These are phyloP conservation scores for Zalophus californianus DNA, from an alignment of 2,797 vertebrate genomes.

Conservation along the genomic window DNA sequence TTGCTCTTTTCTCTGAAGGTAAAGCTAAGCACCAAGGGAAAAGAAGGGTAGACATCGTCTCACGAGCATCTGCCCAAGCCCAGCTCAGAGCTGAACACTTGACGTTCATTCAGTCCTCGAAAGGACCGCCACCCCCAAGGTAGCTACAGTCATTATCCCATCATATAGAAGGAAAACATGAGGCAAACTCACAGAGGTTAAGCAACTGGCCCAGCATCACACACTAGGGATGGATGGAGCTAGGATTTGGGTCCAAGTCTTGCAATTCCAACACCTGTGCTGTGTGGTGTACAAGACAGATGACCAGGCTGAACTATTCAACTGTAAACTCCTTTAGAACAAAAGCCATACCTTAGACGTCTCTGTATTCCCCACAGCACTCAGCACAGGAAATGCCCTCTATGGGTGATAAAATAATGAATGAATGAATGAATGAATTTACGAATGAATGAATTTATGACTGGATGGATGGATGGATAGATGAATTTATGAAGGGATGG, in stretches of 20 bases:
- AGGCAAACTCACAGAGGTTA: not conserved
- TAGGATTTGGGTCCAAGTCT: not conserved
- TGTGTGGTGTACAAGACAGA: not conserved
- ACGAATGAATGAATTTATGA: too few species aligned
- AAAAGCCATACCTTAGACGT: not conserved
- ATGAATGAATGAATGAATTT: too few species aligned
- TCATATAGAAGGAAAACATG: not conserved
- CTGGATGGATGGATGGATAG: too few species aligned
- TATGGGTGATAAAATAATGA: not conserved
- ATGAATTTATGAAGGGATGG: too few species aligned
- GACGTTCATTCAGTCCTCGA: not conserved
- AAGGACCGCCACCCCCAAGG: not conserved
- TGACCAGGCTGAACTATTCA: not conserved
- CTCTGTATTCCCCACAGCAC: not conserved
- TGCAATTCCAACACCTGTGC: not conserved
- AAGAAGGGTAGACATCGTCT: not conserved
- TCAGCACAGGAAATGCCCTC: not conserved
- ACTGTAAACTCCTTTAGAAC: not conserved
- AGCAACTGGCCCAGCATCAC: not conserved
- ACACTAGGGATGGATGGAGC: not conserved
- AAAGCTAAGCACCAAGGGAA: not conserved
- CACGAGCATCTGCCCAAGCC: not conserved
- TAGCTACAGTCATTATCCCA: not conserved
- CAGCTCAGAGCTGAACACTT: not conserved
- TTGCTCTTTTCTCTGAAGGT: slow-evolving; percentile 1